Evolutionary conservation across 2,113 vertebrate species (phyloP), one percentile per base, ranked within the genome.

Genomic region (Thunnus maccoyii): DNA sequence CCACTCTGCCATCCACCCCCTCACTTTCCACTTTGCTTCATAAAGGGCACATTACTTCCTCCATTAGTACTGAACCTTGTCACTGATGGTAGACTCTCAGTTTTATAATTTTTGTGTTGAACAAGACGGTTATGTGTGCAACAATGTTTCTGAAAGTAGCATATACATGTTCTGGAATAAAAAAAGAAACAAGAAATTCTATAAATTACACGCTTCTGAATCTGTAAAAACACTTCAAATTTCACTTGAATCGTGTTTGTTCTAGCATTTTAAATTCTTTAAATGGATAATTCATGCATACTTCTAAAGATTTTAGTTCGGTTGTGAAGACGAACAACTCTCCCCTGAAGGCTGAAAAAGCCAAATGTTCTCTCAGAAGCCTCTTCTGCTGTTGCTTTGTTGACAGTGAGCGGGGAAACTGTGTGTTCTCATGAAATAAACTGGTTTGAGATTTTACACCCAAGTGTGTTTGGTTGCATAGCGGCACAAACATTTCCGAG

Each of bases 401-500:
- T 80, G 76, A 73, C 13, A 50, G 48, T 3, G 1, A 63, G 56
- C 3, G 1, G 11, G 25, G 64, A 72, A 50, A 17, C 55, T 72
- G 47, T 76, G 60, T 70, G 51, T 61, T 72, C 67, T 67, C 64
- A 41, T 69, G 36, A 60, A 80, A 72, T 65, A 60, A 74, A 74
- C 67, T 36, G 57, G 47, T 70, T 64, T 22, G 36, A 76, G 56
- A 16, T 82, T 79, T 76, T 56, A 72, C 67, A 64, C 27, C 57
- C 3, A 8, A 30, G 20, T 72, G 69, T 46, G 30, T 63, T 86
- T 68, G 58, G 58, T 44, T 72, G 68, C 63, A 60, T 60, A 11
- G 52, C 17, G 54, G 78, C 63, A 65, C 74, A 65, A 71, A 75
- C 60, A 78, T 75, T 69, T 61, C 47, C 55, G 20, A 83, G 62